Conservation (phyloP, 2,113 vertebrate genomes). For the Pseudopipra pipra region DNA sequence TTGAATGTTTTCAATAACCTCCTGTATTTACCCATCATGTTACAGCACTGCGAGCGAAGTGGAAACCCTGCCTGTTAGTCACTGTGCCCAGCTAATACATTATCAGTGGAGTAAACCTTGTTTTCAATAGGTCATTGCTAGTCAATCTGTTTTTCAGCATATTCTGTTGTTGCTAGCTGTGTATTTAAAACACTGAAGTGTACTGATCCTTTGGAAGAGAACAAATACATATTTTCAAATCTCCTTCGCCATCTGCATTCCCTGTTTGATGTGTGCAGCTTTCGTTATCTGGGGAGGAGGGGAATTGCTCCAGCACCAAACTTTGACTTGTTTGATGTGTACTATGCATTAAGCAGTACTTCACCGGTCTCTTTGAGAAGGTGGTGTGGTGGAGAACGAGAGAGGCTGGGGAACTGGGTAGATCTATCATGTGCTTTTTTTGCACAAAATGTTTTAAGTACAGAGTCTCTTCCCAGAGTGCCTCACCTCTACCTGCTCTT, state of each 20-base stretch:
- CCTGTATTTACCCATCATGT: neutral
- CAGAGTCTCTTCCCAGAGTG: neutral
- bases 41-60: neutral
- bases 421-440: neutral
- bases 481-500: neutral
- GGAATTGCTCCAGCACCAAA: neutral
- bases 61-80: neutral
- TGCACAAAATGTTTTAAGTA: neutral
- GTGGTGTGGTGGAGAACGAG: neutral
- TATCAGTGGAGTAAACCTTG: neutral
- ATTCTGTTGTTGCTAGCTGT: neutral
- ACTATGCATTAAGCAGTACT: neutral
- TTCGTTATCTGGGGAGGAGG: neutral
- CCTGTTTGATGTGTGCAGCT: neutral
- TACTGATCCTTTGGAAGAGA: neutral
- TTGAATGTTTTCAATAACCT: neutral
- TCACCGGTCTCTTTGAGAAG: neutral
- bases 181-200: neutral
- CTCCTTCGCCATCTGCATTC: neutral
- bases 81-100: neutral
- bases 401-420: neutral
- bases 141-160: neutral
- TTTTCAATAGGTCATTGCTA: neutral
- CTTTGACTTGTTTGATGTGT: fast-evolving
- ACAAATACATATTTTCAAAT: neutral